Evolutionary conservation across 2,113 vertebrate species (phyloP).

Genomic region (Scortum barcoo): DNA sequence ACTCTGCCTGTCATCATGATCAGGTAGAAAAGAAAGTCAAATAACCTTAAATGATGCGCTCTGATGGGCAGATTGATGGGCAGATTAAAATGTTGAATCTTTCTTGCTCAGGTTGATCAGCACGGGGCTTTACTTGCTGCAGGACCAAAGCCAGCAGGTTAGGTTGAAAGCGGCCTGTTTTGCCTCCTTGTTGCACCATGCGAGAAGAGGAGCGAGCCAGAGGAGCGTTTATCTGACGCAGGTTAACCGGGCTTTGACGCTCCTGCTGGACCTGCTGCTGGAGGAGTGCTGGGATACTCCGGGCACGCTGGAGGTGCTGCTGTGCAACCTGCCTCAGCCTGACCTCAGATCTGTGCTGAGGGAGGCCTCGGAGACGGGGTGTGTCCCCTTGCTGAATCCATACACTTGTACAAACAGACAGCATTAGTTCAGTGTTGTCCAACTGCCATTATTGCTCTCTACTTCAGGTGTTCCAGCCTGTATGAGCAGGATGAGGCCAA

Average conservation of each 20-base stretch:
- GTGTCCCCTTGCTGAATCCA: constrained; percentile 49
- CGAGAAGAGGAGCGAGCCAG: not conserved
- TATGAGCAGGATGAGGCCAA: constrained; percentile 91
- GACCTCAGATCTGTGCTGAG: constrained; percentile 80
- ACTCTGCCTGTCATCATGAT: constrained; percentile 60
- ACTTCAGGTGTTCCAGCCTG: constrained; percentile 81
- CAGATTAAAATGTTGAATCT: constrained; percentile 20
- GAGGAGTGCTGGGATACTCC: constrained; percentile 78
- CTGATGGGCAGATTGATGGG: not conserved
- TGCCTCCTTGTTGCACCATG: constrained; percentile 74
- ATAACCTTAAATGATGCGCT: not conserved
- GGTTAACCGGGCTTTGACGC: constrained; percentile 82
- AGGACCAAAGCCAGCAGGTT: constrained; percentile 89
- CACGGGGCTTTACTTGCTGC: constrained; percentile 85
- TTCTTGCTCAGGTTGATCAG: constrained; percentile 82
- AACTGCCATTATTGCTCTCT: constrained; percentile 8
- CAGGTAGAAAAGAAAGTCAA: constrained; percentile 80
- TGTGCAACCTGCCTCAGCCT: constrained; percentile 83
- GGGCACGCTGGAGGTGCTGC: constrained; percentile 80
- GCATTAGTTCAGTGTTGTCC: not conserved
- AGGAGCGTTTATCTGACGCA: constrained; percentile 77
- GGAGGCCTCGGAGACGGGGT: constrained; percentile 79
- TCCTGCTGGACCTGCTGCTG: constrained; percentile 85
- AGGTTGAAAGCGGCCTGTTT: constrained; percentile 83
- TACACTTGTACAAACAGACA: not conserved